Percentiles rank a stretch among this genome's conserved stretches.
Conservation (phyloP, 2,113 vertebrate species). For the Tragelaphus strepsiceros region DNA sequence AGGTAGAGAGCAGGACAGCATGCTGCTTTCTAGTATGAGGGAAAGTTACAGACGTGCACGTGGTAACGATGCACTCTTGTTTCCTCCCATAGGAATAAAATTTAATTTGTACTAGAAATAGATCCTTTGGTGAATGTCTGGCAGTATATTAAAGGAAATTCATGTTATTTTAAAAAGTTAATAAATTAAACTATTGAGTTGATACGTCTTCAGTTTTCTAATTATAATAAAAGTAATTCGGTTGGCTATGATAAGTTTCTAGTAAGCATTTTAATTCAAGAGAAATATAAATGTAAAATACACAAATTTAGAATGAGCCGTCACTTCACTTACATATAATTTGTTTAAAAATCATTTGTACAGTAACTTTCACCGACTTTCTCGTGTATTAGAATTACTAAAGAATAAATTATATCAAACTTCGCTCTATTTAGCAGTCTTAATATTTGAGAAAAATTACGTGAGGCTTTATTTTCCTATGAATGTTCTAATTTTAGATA, state of each 20-base stretch:
- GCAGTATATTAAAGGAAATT: background rate
- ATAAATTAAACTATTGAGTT: background rate
- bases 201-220: background rate
- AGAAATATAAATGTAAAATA: slow-evolving; percentile 9
- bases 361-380: background rate
- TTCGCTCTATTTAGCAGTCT: background rate
- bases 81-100: background rate
- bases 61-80: background rate
- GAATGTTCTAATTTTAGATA: background rate
- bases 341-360: background rate
- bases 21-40: background rate
- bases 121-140: background rate
- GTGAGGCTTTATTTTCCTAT: background rate
- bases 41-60: background rate
- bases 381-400: background rate
- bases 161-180: background rate
- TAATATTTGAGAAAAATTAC: background rate
- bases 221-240: background rate
- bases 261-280: slow-evolving; percentile 15
- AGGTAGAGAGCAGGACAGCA: background rate
- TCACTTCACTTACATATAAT: background rate
- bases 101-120: background rate
- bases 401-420: background rate
- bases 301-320: background rate
- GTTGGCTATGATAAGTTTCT: background rate